phyloP scores from a whole-genome alignment of 2,888 invertebrate genomes.

The Parapristionchus giblindavisi region DNA sequence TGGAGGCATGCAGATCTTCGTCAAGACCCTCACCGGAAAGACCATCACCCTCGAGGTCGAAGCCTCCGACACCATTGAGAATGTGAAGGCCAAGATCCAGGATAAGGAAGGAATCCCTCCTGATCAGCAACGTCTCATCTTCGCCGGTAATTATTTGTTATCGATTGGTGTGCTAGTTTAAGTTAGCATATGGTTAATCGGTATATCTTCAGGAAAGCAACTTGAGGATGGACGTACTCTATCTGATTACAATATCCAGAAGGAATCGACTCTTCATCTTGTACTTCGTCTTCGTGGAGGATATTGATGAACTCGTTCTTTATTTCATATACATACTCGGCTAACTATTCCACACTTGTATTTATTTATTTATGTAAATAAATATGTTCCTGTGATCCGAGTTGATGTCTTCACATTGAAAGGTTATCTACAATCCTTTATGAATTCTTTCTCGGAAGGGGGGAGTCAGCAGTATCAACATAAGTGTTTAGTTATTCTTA shows the following conservation, averaged over 20 bases:
- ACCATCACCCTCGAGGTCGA: too few species aligned
- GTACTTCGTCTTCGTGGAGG: conserved; percentile 56
- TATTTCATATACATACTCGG: conserved; percentile 71
- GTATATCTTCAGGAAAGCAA: conserved; percentile 45
- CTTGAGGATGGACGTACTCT: conserved; percentile 58
- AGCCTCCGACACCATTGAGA: too few species aligned
- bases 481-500: too few species aligned
- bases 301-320: conserved; percentile 81
- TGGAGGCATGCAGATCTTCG: too few species aligned
- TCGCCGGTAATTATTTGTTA: too few species aligned
- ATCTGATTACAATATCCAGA: conserved; percentile 60
- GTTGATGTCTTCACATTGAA: neutral
- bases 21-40: too few species aligned
- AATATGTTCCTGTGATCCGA: conserved; percentile 13
- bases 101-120: too few species aligned
- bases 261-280: conserved; percentile 58
- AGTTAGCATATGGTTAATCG: neutral
- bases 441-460: too few species aligned
- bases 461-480: too few species aligned
- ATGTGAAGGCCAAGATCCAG: too few species aligned
- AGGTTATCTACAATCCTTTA: conserved; percentile 10
- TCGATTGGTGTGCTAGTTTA: neutral
- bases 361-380: neutral
- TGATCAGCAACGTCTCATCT: too few species aligned
- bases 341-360: neutral